Percentiles rank a stretch among this genome's conserved stretches.
These are phyloP conservation scores for Amphipyra berbera DNA, from an alignment of 2,888 invertebrate genomes.

Conservation along the genomic window DNA sequence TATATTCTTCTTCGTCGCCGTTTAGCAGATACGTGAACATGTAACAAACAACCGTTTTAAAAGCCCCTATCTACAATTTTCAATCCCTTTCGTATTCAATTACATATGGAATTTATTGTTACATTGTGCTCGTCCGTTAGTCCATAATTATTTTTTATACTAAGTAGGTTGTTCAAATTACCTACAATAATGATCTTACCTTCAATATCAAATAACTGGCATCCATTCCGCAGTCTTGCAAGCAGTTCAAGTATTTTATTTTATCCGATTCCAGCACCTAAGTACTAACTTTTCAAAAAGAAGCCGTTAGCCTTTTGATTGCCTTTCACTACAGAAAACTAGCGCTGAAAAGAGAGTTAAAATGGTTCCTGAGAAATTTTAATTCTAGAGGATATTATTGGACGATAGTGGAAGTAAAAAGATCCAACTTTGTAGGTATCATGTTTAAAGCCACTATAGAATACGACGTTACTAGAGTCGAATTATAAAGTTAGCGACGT, in stretches of 20 bases:
- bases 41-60: constrained; percentile 37
- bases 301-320: constrained; percentile 68
- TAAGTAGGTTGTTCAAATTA: background rate
- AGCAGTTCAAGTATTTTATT: constrained; percentile 56
- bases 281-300: constrained; percentile 60
- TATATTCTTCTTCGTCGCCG: constrained; percentile 44
- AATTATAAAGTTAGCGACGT: constrained; percentile 73
- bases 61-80: constrained; percentile 21
- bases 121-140: background rate
- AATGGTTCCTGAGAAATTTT: constrained; percentile 35
- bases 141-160: background rate
- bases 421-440: constrained; percentile 10
- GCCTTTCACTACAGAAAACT: constrained; percentile 61
- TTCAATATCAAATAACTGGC: constrained; percentile 7
- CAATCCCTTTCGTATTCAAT: constrained; percentile 12
- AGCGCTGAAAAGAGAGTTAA: constrained; percentile 52
- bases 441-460: constrained; percentile 31
- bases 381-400: constrained; percentile 14
- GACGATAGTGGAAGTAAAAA: constrained; percentile 1
- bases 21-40: constrained; percentile 34
- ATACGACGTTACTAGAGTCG: constrained; percentile 42
- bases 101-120: constrained; percentile 1
- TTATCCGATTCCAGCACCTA: constrained; percentile 50
- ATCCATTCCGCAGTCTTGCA: constrained; percentile 41
- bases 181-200: background rate